Evolutionary conservation across 2,888 invertebrate species (phyloP), one percentile per base, ranked within the genome.

Genomic region (Temnothorax ravouxi): DNA sequence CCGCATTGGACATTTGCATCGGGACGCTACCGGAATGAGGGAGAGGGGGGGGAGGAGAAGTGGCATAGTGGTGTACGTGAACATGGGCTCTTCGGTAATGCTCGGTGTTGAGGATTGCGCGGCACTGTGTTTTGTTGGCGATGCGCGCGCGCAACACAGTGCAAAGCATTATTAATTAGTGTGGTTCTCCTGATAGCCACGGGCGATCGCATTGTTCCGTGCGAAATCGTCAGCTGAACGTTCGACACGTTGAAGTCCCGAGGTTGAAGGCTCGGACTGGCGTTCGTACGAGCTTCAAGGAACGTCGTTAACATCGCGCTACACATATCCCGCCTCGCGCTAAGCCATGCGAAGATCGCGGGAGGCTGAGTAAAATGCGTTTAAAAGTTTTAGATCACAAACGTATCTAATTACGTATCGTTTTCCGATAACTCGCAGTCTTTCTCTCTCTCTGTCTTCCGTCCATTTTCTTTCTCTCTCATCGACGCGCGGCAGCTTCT

Each of bases 11-110:
- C 29, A 29, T 29, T 29, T 29, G 29, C 29, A 29, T 3, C 29
- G 29, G 29, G 29, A 29, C 29, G 29, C 91, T 89, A 87, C 86
- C 77, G 83, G 62, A 15, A 3, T 29, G 29, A 5, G 44, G 44
- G 3, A 66, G 47, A 21, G n/a, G 0, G n/a, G 0, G n/a, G 0
- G 44, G 29, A 9, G 9, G 0, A 64, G 11, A 9, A 21, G 47
- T 21, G 21, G 15, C 41, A 18, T 25, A 18, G 38, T 61, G 18
- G 18, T 64, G 41, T 41, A 6, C n/a, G 9, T 15, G 50, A 29
- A 56, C 88, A 34, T 25, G 41, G 52, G 64, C 50, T 29, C 50
- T 54, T 67, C 81, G 71, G 61, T 72, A 72, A 61, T 62, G 62
- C 56, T 69, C 66, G 44, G 44, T 84, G 52, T 34, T 41, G 11